These are phyloP conservation scores for Pseudomyrmex gracilis DNA, from an alignment of 1,140 invertebrate species.

Conservation along the genomic window DNA sequence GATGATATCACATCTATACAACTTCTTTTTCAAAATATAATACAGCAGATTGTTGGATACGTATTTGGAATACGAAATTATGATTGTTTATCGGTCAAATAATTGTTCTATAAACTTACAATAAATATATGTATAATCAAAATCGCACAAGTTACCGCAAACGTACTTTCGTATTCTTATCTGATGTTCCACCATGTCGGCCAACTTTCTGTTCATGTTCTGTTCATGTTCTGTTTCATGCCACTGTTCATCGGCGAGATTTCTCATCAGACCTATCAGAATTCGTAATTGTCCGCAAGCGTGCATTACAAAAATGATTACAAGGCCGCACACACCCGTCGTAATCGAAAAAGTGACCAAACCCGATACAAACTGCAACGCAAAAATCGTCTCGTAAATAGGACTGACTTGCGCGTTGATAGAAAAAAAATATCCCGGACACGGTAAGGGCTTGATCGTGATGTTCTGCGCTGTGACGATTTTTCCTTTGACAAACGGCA, in stretches of 20 bases:
- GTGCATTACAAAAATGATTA: conserved; percentile 66
- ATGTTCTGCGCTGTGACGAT: conserved; percentile 39
- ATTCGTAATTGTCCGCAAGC: conserved; percentile 71
- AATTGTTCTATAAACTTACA: background rate
- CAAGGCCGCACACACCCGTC: conserved; percentile 65
- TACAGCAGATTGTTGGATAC: background rate
- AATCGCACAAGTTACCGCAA: background rate
- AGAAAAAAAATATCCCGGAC: conserved; percentile 66
- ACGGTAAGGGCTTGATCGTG: conserved; percentile 62
- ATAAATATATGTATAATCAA: background rate
- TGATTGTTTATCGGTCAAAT: background rate
- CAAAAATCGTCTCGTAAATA: conserved; percentile 67
- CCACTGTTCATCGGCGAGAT: conserved; percentile 5
- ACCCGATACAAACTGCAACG: conserved; percentile 64
- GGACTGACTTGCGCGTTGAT: conserved; percentile 65
- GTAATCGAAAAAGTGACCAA: conserved; percentile 69
- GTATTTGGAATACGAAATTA: background rate
- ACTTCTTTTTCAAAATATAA: background rate
- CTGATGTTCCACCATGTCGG: conserved; percentile 42
- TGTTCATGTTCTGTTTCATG: background rate
- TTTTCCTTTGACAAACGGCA: conserved; percentile 66
- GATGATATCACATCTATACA: background rate
- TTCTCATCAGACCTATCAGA: conserved; percentile 38
- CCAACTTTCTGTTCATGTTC: background rate
- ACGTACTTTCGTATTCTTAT: conserved; percentile 53